Evolutionary conservation across 2,888 invertebrate genomes (phyloP).

Genomic region (Oxycera nigricornis): DNA sequence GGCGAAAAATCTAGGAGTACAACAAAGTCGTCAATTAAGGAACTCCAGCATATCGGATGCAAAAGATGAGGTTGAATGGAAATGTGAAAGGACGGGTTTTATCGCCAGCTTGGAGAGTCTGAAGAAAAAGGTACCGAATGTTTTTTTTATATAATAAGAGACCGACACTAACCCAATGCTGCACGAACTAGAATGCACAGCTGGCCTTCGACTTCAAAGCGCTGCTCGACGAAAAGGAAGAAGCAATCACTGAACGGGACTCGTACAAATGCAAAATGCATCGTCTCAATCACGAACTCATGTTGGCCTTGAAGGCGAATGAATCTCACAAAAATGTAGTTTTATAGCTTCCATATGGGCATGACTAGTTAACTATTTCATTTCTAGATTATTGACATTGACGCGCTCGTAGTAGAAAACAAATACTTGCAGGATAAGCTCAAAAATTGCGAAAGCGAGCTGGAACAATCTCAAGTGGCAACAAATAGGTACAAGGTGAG

Average conservation of each 20-base stretch:
- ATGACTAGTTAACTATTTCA: conserved; percentile 8
- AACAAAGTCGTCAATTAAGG: conserved; percentile 63
- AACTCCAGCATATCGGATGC: conserved; percentile 19
- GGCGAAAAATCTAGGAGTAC: conserved; percentile 61
- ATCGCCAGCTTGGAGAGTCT: conserved; percentile 59
- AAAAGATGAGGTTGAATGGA: conserved; percentile 58
- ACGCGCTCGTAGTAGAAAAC: conserved; percentile 81
- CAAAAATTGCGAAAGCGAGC: conserved; percentile 80
- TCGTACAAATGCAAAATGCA: conserved; percentile 85
- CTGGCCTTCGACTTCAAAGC: conserved; percentile 78
- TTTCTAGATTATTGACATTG: conserved; percentile 79
- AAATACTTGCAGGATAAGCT: conserved; percentile 83
- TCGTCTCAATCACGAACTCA: conserved; percentile 80
- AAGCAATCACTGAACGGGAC: conserved; percentile 79
- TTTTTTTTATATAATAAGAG: neutral
- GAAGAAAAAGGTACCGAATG: conserved; percentile 54
- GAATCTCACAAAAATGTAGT: conserved; percentile 57
- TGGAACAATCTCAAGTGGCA: conserved; percentile 75
- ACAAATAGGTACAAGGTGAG: conserved; percentile 78
- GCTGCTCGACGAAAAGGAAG: conserved; percentile 85
- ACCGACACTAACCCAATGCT: neutral
- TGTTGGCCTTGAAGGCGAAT: conserved; percentile 67
- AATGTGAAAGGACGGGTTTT: conserved; percentile 57
- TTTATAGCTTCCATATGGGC: too few relatives aligned
- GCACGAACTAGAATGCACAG: conserved; percentile 69